A percentile compares a stretch with the other conserved stretches of the same genome.
Conservation (phyloP, 2,888 invertebrate genomes). For the Blastobasis adustella region DNA sequence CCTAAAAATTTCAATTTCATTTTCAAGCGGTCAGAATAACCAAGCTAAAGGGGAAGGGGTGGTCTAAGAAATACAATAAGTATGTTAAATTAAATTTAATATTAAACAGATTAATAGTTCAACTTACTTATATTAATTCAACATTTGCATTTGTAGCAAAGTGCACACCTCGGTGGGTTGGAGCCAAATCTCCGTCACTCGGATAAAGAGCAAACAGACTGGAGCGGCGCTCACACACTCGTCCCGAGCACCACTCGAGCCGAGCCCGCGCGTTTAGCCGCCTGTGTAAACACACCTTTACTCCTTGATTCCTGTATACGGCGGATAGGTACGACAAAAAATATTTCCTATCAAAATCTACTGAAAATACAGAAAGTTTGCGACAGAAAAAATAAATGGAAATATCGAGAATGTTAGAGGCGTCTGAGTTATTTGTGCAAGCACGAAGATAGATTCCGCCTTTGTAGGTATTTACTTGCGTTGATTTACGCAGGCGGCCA, state of each 20-base stretch:
- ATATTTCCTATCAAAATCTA: conserved; percentile 20
- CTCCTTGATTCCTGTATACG: conserved; percentile 34
- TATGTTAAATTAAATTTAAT: too few species aligned
- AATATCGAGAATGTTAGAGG: not conserved
- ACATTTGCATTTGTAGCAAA: too few species aligned
- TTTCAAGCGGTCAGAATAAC: too few species aligned
- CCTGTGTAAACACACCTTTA: conserved; percentile 51
- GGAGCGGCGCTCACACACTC: conserved; percentile 50
- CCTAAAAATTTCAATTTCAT: too few species aligned
- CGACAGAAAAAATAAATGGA: not conserved
- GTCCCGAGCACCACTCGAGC: conserved; percentile 23
- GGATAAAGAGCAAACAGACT: conserved; percentile 63
- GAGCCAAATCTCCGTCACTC: conserved; percentile 22
- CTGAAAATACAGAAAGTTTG: conserved; percentile 1
- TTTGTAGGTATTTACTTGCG: not conserved
- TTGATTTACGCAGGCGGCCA: not conserved
- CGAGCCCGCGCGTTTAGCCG: conserved; percentile 53
- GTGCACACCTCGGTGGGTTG: too few species aligned
- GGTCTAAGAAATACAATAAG: too few species aligned
- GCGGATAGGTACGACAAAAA: conserved; percentile 35
- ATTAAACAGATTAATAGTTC: too few species aligned
- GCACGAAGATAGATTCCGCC: not conserved
- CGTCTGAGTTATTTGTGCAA: not conserved
- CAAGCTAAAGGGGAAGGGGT: too few species aligned
- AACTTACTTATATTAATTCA: too few species aligned